Base-by-base conservation (phyloP, 2,888 invertebrate genomes). In the Lydus trimaculatus region DNA sequence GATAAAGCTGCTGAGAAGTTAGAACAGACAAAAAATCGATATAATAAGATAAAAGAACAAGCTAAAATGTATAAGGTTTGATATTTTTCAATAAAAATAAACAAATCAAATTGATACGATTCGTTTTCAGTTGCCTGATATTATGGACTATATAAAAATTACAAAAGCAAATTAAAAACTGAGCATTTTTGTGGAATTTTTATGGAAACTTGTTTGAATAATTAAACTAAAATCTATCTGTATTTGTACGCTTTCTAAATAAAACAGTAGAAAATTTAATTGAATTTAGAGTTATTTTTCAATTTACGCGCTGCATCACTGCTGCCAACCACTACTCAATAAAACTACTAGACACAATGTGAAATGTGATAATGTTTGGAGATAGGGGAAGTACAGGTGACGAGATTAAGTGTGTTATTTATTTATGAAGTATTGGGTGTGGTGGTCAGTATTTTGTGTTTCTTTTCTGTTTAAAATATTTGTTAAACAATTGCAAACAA, bases 51-150 rank as follows among this genome's bases (percentile, higher is more conserved):
- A 7, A 75, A 70, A 58, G 82, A 83, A 67, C 80, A 87, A 0
- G 80, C 84, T 60, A 73, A 81, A n/a, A 84, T 84, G 1, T 89
- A 87, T 69, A 84, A 86, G 75, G 87, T 81, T 11, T 72, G 71
- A 67, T 28, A n/a, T 28, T 56, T 59, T 9, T 33, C 1, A 62
- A 25, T 1, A 3, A n/a, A n/a, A n/a, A n/a, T n/a, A 36, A 33
- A 31, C 15, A 20, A 25, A 59, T 36, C 33, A 25, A 31, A 15
- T 13, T 36, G 17, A 3, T 23, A 20, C 1, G 33, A 5, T 28
- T 1, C 7, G n/a, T 60, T 60, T 31, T 58, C 52, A 78, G 76
- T 79, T 88, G 0, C 90, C 90, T 0, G 87, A 88, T 68, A 78
- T 89, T 4, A 84, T 89, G 84, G 88, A 89, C 4, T 28, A 28